Evolutionary conservation across 2,797 vertebrate genomes (phyloP).

Genomic region (Prunella strophiata): DNA sequence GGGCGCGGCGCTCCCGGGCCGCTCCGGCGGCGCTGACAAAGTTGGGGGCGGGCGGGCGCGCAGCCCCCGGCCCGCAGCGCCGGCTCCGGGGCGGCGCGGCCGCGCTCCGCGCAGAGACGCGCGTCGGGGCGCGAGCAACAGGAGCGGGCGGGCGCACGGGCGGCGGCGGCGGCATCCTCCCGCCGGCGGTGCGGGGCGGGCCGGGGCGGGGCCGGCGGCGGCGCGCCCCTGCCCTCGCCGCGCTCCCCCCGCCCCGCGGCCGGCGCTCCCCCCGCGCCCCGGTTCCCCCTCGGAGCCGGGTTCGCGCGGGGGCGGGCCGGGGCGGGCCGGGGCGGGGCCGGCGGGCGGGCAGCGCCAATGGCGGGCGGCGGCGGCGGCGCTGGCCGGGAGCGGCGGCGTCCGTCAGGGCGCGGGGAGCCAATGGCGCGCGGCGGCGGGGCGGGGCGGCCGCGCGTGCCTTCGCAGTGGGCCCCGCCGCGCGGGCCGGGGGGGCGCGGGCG

Average conservation of each 20-base stretch:
- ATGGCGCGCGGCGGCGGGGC: constrained; percentile 80
- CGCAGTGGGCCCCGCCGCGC: constrained; percentile 68
- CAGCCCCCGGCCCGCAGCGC: not conserved
- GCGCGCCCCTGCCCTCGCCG: not conserved
- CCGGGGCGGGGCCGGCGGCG: not conserved
- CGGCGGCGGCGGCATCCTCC: not conserved
- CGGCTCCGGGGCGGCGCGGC: not conserved
- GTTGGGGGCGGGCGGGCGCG: not conserved
- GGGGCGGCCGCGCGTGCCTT: constrained; percentile 88
- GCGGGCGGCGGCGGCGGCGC: constrained; percentile 68
- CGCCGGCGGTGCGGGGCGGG: not conserved
- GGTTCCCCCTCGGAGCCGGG: constrained; percentile 32
- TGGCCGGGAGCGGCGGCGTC: constrained; percentile 88
- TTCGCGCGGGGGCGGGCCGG: not conserved
- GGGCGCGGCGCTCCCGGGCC: not conserved
- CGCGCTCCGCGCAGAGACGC: not conserved
- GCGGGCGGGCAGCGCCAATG: constrained; percentile 76
- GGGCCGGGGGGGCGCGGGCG: constrained; percentile 81
- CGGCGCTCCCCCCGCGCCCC: not conserved
- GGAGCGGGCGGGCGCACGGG: constrained; percentile 34
- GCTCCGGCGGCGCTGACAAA: not conserved
- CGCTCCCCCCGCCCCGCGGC: not conserved
- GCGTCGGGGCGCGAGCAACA: constrained; percentile 60
- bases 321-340: constrained; percentile 13
- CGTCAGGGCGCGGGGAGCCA: constrained; percentile 85